Evolutionary conservation across 2,888 invertebrate genomes (phyloP), one percentile per base, ranked within the genome.

Genomic region (Drosophila helvetica): DNA sequence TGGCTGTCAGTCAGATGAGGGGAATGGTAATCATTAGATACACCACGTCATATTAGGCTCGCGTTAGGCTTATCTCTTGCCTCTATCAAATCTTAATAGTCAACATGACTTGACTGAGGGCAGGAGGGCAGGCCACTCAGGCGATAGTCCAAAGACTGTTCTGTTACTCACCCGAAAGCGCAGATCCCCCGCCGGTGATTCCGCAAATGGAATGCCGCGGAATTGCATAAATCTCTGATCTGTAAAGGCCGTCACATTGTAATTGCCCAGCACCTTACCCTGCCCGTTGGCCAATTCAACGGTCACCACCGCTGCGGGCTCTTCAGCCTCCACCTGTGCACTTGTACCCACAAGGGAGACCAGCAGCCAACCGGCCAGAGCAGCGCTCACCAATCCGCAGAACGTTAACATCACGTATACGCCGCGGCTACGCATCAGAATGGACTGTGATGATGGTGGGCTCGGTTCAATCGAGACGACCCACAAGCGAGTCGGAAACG

Each of bases 201-300:
- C 90, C 3, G 91, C 92, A 77, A 79, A 92, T n/a, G 91, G 92
- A 65, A 92, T 79, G 15, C 92, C 92, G 15, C 90, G 82, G 71
- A 92, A 92, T 64, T 90, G 89, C 82, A 91, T 89, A 58, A 91
- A 81, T 10, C 62, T 77, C 58, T 89, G 88, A 38, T 79, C 79
- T 7, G 90, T 89, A 91, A 92, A 91, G 5, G 88, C 75, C 3
- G 91, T 89, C 42, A 66, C 66, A 1, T 77, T 86, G 57, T 74
- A 81, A 62, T 83, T 84, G 12, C 92, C 91, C 51, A 77, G 75
- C 33, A 92, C 79, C 15, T 63, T 50, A 7, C 91, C 91, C 64
- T 91, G 90, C 3, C 74, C 73, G 6, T 58, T 52, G 0, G 88
- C 70, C 30, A 91, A 58, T 42, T 87, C 62, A 0, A 90, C 67